Evolutionary conservation across 1,140 invertebrate genomes (phyloP).

Genomic region (Drosophila teissieri): DNA sequence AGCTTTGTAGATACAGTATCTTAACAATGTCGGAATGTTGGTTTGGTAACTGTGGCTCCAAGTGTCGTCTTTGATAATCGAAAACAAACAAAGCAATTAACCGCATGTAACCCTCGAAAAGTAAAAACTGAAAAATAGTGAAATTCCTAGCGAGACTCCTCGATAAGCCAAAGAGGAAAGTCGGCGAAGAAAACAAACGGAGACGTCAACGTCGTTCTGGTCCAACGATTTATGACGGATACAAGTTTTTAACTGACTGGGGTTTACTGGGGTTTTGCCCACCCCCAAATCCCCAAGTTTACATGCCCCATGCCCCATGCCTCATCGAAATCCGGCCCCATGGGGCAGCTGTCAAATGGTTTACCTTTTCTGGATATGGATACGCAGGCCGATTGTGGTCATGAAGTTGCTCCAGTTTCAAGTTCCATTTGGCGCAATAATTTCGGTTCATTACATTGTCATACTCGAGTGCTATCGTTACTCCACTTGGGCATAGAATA

Average conservation of each 20-base stretch:
- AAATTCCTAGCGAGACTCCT: conserved; percentile 65
- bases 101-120: conserved; percentile 56
- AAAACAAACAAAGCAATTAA: conserved; percentile 79
- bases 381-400: conserved; percentile 31
- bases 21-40: conserved; percentile 1
- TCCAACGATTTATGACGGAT: conserved; percentile 79
- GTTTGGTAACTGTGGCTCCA: conserved; percentile 20
- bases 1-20: too few species aligned
- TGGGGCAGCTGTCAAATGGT: conserved; percentile 31
- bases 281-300: not conserved
- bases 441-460: conserved; percentile 79
- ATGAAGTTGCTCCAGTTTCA: conserved; percentile 61
- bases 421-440: conserved; percentile 72
- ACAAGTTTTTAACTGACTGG: conserved; percentile 71
- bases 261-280: conserved; percentile 28
- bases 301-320: not conserved
- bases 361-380: conserved; percentile 32
- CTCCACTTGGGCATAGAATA: conserved; percentile 32
- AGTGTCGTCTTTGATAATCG: conserved; percentile 41
- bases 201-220: conserved; percentile 74
- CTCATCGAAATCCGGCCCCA: conserved; percentile 7
- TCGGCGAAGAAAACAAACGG: conserved; percentile 20
- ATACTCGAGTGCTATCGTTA: conserved; percentile 55
- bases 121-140: conserved; percentile 70
- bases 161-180: conserved; percentile 55